Percentiles rank a stretch among this genome's conserved stretches.
Conservation (phyloP, 2,888 invertebrate genomes). For the Drosophila meridionalis region DNA sequence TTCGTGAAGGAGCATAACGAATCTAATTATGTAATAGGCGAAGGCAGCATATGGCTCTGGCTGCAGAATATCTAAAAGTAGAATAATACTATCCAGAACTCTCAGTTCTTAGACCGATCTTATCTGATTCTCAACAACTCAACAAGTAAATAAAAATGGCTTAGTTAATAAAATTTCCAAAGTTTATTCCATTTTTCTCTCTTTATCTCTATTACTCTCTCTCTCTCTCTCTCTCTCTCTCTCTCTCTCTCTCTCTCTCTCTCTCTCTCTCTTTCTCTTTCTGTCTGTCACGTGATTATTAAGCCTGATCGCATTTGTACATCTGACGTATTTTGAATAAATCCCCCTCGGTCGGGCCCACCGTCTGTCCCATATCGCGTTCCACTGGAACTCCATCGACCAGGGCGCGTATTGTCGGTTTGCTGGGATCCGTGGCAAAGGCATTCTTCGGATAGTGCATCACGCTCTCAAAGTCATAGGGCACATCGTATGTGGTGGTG, state of each 20-base stretch:
- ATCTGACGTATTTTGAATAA: conserved; percentile 80
- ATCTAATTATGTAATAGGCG: too few species aligned
- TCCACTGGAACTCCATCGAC: conserved; percentile 60
- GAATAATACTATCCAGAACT: background rate
- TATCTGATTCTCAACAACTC: background rate
- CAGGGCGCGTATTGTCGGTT: conserved; percentile 76
- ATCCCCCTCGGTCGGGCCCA: conserved; percentile 79
- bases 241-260: background rate
- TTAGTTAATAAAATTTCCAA: background rate
- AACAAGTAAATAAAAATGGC: background rate
- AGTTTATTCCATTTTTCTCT: background rate
- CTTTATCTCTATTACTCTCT: background rate
- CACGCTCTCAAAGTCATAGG: conserved; percentile 80
- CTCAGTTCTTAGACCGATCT: background rate
- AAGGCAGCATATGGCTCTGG: too few species aligned
- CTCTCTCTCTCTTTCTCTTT: background rate
- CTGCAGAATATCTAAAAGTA: background rate
- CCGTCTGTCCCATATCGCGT: conserved; percentile 78
- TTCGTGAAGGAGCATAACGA: too few species aligned
- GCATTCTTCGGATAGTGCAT: conserved; percentile 83
- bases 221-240: background rate
- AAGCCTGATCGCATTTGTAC: conserved; percentile 77
- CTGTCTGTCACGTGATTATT: background rate
- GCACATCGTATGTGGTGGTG: conserved; percentile 73
- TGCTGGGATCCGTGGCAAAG: conserved; percentile 74